Base-by-base conservation (phyloP, 2,113 vertebrate genomes). In the Oryzias curvinotus region DNA sequence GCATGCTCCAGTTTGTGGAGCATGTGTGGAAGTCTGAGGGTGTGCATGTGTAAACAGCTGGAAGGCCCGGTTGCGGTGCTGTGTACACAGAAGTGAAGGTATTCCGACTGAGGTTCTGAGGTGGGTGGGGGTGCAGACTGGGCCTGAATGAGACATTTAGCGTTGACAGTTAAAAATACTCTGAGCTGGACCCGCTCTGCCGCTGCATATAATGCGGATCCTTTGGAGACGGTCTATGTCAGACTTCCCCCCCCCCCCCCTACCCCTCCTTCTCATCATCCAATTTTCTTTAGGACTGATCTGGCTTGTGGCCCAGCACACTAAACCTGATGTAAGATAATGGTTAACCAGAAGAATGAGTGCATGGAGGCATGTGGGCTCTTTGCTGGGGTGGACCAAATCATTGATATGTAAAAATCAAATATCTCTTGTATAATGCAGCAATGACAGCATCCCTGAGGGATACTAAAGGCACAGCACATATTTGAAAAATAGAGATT, bases 91-190 rank as follows among this genome's bases (percentile, higher is more conserved):
- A 78, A 81, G 82, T 80, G 63, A 85, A 90, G 82, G 87, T 86
- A 90, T 87, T 89, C 81, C 84, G 81, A 84, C 78, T 90, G 88
- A 86, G 86, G 87, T 88, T 86, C 72, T 71, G 52, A 77, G 76
- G 73, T 80, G 76, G 84, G 86, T 74, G 83, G 81, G 82, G 71
- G 80, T 36, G 56, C 66, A 68, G 30, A 70, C 46, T 2, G 54
- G 65, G 62, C 65, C 85, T 92, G 90, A 91, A 89, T 87, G 87
- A 88, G 75, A 82, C 89, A 88, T 92, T 92, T 89, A 88, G 85
- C 85, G 87, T 81, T 70, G 84, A 82, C 82, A 77, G 87, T 87
- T 90, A 90, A 86, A 90, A 89, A 92, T 90, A 88, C 76, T 65
- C 71, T 0, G n/a, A 67, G 77, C 66, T 72, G 73, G 56, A 73